Evolutionary conservation across 1,140 invertebrate species (phyloP).

Genomic region (Trichomalopsis sarcophagae): DNA sequence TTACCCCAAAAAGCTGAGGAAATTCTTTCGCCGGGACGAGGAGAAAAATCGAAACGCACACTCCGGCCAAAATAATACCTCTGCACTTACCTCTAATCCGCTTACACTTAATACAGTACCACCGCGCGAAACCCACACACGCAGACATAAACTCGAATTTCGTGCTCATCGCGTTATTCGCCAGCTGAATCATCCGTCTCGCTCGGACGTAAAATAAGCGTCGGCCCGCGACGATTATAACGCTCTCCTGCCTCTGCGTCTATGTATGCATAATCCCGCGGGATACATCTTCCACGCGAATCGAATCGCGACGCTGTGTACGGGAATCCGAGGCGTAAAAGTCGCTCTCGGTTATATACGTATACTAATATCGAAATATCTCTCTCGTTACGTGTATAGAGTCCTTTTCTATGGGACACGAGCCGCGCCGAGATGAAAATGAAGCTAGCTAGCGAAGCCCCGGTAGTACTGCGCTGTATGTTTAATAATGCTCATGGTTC

Average conservation of each 20-base stretch:
- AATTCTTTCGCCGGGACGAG: neutral
- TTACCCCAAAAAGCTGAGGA: neutral
- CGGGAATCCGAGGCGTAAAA: neutral
- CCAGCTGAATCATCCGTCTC: conserved; percentile 27
- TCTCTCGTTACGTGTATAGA: neutral
- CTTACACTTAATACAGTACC: conserved; percentile 11
- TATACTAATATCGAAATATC: neutral
- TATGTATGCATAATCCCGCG: neutral
- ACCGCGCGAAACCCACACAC: neutral
- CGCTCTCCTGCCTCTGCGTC: neutral
- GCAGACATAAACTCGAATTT: neutral
- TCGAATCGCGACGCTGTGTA: neutral
- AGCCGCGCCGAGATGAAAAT: neutral
- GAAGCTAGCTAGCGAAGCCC: neutral
- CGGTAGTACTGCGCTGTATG: conserved; percentile 11
- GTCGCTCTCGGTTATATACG: neutral
- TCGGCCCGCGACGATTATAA: conserved; percentile 30
- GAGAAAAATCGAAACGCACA: neutral
- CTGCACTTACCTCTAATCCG: conserved; percentile 9
- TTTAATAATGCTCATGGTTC: conserved; percentile 58
- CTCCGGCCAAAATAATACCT: neutral
- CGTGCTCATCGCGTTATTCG: conserved; percentile 41
- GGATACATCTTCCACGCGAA: neutral
- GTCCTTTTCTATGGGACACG: neutral
- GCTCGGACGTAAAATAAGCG: conserved; percentile 38